Evolutionary conservation across 1,140 invertebrate genomes (phyloP).

Genomic region (Heliconius hewitsoni): DNA sequence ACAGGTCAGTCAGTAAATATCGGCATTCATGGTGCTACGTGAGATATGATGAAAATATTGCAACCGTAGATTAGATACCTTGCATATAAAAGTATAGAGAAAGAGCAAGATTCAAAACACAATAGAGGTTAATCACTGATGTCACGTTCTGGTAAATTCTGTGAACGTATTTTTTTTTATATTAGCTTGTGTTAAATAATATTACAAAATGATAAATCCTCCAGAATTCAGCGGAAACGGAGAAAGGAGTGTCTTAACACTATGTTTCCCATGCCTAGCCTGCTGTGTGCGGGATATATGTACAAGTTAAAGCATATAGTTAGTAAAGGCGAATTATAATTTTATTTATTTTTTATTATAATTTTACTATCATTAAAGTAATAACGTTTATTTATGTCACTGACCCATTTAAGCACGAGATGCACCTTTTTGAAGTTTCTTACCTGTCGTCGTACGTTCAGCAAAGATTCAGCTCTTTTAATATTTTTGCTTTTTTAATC

Average conservation of each 20-base stretch:
- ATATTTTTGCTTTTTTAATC: conserved; percentile 9
- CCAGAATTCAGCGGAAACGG: too few species aligned
- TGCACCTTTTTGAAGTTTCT: conserved; percentile 27
- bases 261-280: too few species aligned
- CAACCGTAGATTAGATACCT: conserved; percentile 7
- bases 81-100: neutral
- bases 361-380: neutral
- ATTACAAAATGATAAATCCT: too few species aligned
- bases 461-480: neutral
- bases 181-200: too few species aligned
- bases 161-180: neutral
- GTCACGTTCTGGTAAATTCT: neutral
- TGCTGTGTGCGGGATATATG: neutral
- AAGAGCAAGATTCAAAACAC: neutral
- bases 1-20: conserved; percentile 11
- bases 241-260: neutral
- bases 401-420: conserved; percentile 16
- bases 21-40: conserved; percentile 3
- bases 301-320: neutral
- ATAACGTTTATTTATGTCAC: conserved; percentile 16
- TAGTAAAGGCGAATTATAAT: neutral
- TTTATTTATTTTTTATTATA: neutral
- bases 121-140: conserved; percentile 1
- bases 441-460: conserved; percentile 19
- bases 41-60: neutral